Evolutionary conservation across 2,888 invertebrate species (phyloP), one percentile per base, ranked within the genome.

Genomic region (Ichneumon xanthorius): DNA sequence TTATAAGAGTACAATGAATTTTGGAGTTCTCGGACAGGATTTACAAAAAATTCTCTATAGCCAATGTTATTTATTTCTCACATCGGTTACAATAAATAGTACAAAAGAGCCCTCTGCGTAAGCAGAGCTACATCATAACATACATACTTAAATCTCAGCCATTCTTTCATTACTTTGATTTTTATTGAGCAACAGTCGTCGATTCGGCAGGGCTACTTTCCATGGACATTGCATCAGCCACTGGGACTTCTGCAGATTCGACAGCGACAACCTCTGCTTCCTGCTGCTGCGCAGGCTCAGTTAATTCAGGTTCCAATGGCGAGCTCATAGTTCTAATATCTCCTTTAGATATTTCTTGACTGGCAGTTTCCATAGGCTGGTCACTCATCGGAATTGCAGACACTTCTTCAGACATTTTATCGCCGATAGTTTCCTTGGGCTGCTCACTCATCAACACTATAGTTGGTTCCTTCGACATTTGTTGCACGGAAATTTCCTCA

Each of bases 91-190:
- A 30, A 30, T 63, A 63, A n/a, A 78, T 58, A 58, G 45, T 78
- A 78, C 45, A 58, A 4, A n/a, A 63, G 19, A 1, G 19, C n/a
- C n/a, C 37, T 26, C 2, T 45, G 6, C 22, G 3, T 5, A 53
- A 22, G 26, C 53, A 67, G 19, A 67, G 19, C 50, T 68, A 78
- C 58, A 68, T 53, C 58, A 55, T 45, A 78, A 45, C 55, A 22
- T 75, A 7, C n/a, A 9, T 14, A 45, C 30, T 63, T 16, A 45
- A 19, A 63, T 48, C n/a, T 26, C 26, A 11, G 58, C n/a, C 19
- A 9, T 30, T 48, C 30, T 1, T 3, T 26, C 6, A 22, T 40
- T 50, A 6, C 6, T 45, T n/a, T 16, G 5, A 37, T 19, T 30
- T 14, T 33, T 19, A 40, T 58, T 16, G 58, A 58, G 19, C 30